phyloP scores from a whole-genome alignment of 1,140 invertebrate genomes.

The Euwallacea similis region DNA sequence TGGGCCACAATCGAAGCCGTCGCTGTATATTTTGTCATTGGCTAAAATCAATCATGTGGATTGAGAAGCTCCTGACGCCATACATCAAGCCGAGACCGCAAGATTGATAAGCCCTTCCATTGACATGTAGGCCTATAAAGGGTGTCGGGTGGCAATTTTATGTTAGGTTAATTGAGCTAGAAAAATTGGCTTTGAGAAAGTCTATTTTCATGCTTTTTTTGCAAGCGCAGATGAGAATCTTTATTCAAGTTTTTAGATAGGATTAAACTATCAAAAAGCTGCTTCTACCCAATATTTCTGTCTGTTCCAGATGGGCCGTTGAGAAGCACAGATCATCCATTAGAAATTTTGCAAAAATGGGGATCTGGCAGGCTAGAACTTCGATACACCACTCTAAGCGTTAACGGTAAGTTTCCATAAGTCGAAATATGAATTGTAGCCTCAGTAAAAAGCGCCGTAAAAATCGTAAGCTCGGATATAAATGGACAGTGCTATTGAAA shows the following conservation, averaged over 20 bases:
- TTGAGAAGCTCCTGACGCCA: slow-evolving; percentile 4
- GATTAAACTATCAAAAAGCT: too few species aligned
- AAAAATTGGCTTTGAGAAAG: slow-evolving; percentile 4
- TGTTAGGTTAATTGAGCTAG: slow-evolving; percentile 12
- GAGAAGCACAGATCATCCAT: slow-evolving; percentile 48
- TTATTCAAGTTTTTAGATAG: too few species aligned
- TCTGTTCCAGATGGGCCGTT: slow-evolving; percentile 49
- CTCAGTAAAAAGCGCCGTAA: too few species aligned
- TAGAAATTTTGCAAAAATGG: slow-evolving; percentile 52
- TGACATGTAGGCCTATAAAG: slow-evolving; percentile 2
- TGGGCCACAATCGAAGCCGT: slow-evolving; percentile 14
- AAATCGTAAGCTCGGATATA: too few species aligned
- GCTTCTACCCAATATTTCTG: background rate
- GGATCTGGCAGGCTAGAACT: slow-evolving; percentile 50
- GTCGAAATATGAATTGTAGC: too few species aligned
- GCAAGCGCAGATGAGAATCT: too few species aligned
- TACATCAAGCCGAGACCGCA: slow-evolving; percentile 16
- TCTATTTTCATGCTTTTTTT: background rate
- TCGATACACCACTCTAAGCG: slow-evolving; percentile 48
- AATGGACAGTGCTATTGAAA: too few species aligned
- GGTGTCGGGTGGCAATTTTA: slow-evolving; percentile 4
- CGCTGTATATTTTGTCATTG: slow-evolving; percentile 23
- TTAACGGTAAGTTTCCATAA: slow-evolving; percentile 45
- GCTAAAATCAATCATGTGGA: slow-evolving; percentile 27
- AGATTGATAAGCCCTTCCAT: slow-evolving; percentile 20